Evolutionary conservation across 2,797 vertebrate species (phyloP).

Genomic region (Gymnopithys bicolor): DNA sequence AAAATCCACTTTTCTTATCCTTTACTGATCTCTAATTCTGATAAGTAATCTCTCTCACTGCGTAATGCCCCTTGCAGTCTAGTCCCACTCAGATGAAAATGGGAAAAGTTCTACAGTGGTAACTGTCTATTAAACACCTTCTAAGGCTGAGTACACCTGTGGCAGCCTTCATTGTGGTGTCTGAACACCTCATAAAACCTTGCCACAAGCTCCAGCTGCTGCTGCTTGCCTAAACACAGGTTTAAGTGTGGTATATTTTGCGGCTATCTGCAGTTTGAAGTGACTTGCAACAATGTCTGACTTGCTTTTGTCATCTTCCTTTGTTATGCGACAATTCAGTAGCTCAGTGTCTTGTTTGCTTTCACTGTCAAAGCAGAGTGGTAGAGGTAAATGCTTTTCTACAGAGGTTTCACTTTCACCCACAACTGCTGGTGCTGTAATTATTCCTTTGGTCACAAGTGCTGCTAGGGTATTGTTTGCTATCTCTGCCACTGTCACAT

Average conservation of each 20-base stretch:
- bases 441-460: neutral
- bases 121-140: neutral
- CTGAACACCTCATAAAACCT: neutral
- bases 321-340: neutral
- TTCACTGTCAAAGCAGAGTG: neutral
- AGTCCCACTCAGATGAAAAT: neutral
- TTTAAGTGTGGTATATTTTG: neutral
- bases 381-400: neutral
- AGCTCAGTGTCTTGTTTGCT: neutral
- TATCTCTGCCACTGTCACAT: neutral
- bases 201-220: neutral
- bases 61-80: neutral
- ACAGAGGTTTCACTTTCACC: neutral
- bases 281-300: neutral
- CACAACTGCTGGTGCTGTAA: neutral
- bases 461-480: neutral
- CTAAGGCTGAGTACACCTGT: neutral
- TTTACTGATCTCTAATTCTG: neutral
- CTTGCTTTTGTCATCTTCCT: neutral
- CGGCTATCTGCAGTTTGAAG: neutral
- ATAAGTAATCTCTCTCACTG: neutral
- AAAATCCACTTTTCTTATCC: neutral
- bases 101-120: neutral
- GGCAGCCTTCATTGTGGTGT: neutral
- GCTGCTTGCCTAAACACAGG: fast-evolving